Base-by-base conservation (phyloP, 2,888 invertebrate genomes). In the Prosapia bicincta region DNA sequence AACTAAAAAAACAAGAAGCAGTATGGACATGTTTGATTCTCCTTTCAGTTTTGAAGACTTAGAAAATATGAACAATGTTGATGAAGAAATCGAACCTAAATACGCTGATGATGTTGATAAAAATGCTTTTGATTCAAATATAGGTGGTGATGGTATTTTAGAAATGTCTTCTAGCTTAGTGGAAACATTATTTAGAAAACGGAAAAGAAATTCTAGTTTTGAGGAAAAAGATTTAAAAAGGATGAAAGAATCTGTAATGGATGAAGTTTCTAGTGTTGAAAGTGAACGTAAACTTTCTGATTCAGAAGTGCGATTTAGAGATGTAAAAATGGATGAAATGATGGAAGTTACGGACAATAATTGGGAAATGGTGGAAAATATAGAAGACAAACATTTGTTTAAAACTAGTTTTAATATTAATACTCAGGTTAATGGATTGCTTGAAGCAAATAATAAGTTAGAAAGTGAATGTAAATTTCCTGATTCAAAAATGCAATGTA, bases 131-230 rank as follows among this genome's bases (percentile, higher is more conserved):
- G 81, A 81, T 76, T 78, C 79, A 7, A 81, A 81, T 78, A 71
- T 76, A 68, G 81, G 81, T 20, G 81, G 81, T 10, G 81, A 81
- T 38, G 80, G 80, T 77, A 71, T 81, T 30, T 71, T 81, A 30
- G 80, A 81, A 69, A 74, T 76, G 71, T 80, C 79, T 13, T 73
- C 73, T 13, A 54, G 54, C 3, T 20, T 3, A 5, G 54, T 54
- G n/a, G 20, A 54, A 9, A 54, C n/a, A 20, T 54, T 20, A 54
- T 20, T 20, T 6, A 54, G 20, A 20, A 54, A 54, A 20, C n/a
- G 54, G 9, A 54, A 54, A 54, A 54, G 54, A 54, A 20, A 54
- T 20, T 54, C 54, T 54, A 54, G 20, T 54, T 20, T 54, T 54
- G 54, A 54, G 20, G 9, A 20, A 13, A 5, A 67, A 25, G 25